These are phyloP conservation scores for Nannoperca obscura DNA, from an alignment of 2,797 vertebrate genomes.

Conservation along the genomic window DNA sequence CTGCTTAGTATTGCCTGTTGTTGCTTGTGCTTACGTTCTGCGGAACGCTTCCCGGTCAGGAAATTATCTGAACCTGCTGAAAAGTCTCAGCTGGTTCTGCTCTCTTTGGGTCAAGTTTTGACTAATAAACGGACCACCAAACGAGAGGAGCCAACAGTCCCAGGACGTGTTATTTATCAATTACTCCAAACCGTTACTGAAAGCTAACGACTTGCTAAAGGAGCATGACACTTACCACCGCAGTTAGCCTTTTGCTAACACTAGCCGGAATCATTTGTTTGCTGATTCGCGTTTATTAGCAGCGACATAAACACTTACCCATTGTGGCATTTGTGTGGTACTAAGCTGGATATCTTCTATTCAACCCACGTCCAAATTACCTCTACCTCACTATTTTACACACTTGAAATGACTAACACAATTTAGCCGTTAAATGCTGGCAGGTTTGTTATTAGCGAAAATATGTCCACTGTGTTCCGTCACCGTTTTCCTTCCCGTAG, in stretches of 20 bases:
- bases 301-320: not conserved
- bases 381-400: not conserved
- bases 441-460: constrained; percentile 78
- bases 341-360: not conserved
- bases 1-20: not conserved
- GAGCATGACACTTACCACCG: constrained; percentile 30
- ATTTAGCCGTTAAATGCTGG: constrained; percentile 35
- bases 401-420: not conserved
- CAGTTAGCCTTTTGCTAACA: constrained; percentile 66
- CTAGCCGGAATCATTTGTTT: constrained; percentile 32
- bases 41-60: not conserved
- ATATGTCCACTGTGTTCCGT: constrained; percentile 31
- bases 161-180: constrained; percentile 14
- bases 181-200: not conserved
- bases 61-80: not conserved
- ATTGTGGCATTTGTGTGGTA: not conserved
- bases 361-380: not conserved
- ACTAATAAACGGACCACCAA: not conserved
- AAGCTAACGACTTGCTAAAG: constrained; percentile 29
- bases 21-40: not conserved
- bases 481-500: constrained; percentile 32
- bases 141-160: not conserved
- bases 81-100: not conserved
- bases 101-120: not conserved
- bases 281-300: constrained; percentile 25